Evolutionary conservation across 2,113 vertebrate species (phyloP).

Genomic region (Stigmatopora argus): DNA sequence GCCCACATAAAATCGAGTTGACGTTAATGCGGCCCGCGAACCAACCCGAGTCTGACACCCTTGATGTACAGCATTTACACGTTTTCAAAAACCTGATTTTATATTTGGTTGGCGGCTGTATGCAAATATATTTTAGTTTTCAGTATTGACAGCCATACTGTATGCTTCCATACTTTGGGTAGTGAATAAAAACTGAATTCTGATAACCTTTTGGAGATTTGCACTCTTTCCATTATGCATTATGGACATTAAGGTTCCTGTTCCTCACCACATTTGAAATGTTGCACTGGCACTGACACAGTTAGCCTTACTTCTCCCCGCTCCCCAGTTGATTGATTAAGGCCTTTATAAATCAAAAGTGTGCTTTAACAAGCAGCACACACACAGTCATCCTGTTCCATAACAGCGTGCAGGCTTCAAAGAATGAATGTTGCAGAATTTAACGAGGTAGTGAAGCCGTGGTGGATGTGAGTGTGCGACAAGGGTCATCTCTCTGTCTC

Average conservation of each 20-base stretch:
- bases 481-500: slow-evolving; percentile 4
- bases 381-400: not conserved
- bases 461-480: not conserved
- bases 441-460: not conserved
- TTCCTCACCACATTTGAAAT: slow-evolving; percentile 31
- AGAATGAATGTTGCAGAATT: not conserved
- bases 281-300: slow-evolving; percentile 35
- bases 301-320: slow-evolving; percentile 45
- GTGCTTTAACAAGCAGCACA: slow-evolving; percentile 10
- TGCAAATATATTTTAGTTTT: no score
- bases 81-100: no score
- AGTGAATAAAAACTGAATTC: no score
- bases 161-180: no score
- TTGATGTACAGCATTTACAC: no score
- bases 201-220: no score
- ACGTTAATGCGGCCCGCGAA: no score
- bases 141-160: no score
- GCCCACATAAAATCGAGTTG: no score
- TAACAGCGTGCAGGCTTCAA: not conserved
- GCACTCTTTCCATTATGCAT: slow-evolving; percentile 38
- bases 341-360: slow-evolving; percentile 27
- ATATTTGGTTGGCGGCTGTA: no score
- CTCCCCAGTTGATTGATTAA: slow-evolving; percentile 45
- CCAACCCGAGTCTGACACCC: no score
- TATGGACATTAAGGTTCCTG: slow-evolving; percentile 59